phyloP scores from a whole-genome alignment of 2,113 vertebrate species.

The Lasiurus borealis region DNA sequence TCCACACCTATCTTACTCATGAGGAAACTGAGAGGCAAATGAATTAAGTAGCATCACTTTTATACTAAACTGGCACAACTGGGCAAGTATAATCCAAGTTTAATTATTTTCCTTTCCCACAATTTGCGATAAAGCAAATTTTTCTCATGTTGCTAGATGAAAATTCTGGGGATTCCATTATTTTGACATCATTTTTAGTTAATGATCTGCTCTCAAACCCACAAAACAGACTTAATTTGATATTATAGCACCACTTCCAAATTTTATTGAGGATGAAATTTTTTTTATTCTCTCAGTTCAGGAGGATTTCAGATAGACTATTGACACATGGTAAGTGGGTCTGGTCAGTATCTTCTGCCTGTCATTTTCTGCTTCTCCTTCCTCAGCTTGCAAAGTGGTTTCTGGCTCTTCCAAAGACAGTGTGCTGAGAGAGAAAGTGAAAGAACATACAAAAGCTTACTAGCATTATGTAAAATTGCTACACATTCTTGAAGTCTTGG shows the following conservation, averaged over 20 bases:
- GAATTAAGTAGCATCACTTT: neutral
- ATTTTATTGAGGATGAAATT: neutral
- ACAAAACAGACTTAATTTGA: neutral
- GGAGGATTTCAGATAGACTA: neutral
- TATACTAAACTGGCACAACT: neutral
- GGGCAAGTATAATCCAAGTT: neutral
- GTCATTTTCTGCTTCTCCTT: slow-evolving; percentile 5
- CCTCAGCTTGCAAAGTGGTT: neutral
- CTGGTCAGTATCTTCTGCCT: neutral
- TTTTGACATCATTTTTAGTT: neutral
- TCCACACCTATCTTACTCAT: neutral
- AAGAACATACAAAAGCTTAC: neutral
- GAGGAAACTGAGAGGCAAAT: neutral
- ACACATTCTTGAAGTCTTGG: neutral
- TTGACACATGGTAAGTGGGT: neutral
- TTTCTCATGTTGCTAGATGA: neutral
- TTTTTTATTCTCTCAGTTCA: neutral
- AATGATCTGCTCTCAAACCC: neutral
- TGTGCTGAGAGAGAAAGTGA: neutral
- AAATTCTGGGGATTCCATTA: neutral
- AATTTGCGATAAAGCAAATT: neutral
- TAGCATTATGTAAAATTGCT: neutral
- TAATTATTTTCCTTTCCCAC: neutral
- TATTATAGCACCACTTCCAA: neutral
- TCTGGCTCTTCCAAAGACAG: neutral